Evolutionary conservation across 1,140 invertebrate genomes (phyloP), one percentile per base, ranked within the genome.

Genomic region (Bombus sibiricus): DNA sequence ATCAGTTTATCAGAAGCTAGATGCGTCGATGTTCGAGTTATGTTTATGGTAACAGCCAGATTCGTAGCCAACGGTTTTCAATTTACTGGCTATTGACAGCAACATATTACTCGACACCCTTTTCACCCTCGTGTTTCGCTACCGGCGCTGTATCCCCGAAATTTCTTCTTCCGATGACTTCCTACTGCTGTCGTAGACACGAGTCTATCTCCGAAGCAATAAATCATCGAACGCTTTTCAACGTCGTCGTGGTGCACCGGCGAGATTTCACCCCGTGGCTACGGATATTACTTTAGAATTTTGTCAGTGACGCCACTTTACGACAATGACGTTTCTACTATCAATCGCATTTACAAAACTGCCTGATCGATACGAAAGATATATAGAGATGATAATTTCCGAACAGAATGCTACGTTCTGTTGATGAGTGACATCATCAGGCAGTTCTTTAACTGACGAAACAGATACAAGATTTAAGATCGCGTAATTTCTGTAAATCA

Each of bases 201-300:
- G 80, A 74, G 76, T 86, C 82, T 84, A 89, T 90, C 88, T 84
- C 18, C 32, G 62, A 43, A 37, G 80, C 85, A 84, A 89, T 90
- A 87, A 90, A 90, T 90, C 89, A 90, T 89, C 78, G 78, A 39
- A 41, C 66, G 77, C 85, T 83, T 89, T 81, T 87, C 88, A 78
- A 34, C 73, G 53, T 83, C 80, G 73, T 41, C 57, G 80, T 18
- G 13, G 62, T n/a, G 43, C 18, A 57, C 41, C 15, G 71, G 34
- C 76, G 71, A 86, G 84, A 78, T 83, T 78, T 81, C 77, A 81
- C 37, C 88, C 47, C n/a, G 25, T 59, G 83, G 76, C n/a, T 72
- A 81, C 77, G 88, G 81, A 87, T 86, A 84, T 89, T 89, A 83
- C 83, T 88, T 86, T 41, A 77, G 87, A 89, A 89, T 88, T 88